Conservation (phyloP, 2,113 vertebrate genomes). For the Upupa epops region DNA sequence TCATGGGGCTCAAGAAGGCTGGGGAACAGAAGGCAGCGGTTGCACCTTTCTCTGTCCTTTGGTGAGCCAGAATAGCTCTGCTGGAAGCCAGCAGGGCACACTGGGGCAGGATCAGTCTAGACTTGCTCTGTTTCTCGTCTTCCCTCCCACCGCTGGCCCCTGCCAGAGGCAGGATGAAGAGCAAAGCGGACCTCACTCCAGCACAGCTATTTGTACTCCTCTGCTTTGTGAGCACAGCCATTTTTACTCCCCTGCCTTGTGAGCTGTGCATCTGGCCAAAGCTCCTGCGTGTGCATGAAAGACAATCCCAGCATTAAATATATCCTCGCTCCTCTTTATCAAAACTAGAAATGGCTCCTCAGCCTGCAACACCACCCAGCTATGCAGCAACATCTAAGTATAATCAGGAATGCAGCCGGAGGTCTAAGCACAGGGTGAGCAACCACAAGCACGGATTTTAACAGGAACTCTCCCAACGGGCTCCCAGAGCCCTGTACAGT, state of each 20-base stretch:
- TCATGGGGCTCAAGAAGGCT: rapidly evolving
- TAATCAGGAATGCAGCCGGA: not conserved
- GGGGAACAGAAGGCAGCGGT: not conserved
- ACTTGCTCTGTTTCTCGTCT: not conserved
- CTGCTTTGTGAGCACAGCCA: not conserved
- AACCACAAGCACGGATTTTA: not conserved
- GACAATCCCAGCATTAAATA: not conserved
- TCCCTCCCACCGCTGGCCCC: not conserved
- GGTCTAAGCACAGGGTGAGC: not conserved
- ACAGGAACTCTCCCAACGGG: slow-evolving; percentile 3
- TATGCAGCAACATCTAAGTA: slow-evolving; percentile 6
- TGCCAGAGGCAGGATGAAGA: slow-evolving; percentile 3
- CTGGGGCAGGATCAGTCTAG: not conserved
- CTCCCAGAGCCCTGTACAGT: slow-evolving; percentile 15
- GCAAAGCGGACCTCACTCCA: not conserved
- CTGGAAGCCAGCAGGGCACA: not conserved
- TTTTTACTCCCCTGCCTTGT: not conserved
- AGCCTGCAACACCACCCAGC: not conserved
- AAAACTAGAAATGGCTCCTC: not conserved
- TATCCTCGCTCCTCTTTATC: not conserved
- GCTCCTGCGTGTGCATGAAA: not conserved
- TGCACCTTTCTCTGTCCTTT: not conserved
- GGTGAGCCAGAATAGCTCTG: not conserved
- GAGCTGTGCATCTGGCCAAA: not conserved
- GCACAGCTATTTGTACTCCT: not conserved